A percentile compares a stretch with the other conserved stretches of the same genome.
Conservation (phyloP, 2,113 vertebrate genomes). For the Bolborhynchus lineola region DNA sequence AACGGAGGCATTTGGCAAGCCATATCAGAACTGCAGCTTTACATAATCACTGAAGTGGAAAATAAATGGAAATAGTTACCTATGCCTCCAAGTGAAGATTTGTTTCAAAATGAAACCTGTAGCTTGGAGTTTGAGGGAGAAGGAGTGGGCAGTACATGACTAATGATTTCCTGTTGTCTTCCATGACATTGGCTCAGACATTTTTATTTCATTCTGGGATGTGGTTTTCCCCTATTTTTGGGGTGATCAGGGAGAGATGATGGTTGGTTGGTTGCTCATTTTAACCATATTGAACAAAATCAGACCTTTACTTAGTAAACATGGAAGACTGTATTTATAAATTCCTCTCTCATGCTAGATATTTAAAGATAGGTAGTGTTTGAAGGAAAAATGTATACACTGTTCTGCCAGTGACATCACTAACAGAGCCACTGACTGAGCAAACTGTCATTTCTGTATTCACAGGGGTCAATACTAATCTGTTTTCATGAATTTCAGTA, state of each 20-base stretch:
- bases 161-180: conserved; percentile 16
- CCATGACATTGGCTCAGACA: background rate
- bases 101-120: conserved; percentile 1
- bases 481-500: background rate
- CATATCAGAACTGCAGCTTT: conserved; percentile 43
- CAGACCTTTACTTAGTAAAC: background rate
- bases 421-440: background rate
- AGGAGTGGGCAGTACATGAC: background rate
- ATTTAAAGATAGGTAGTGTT: background rate
- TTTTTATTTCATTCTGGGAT: background rate
- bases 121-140: background rate
- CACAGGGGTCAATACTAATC: background rate
- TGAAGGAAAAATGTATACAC: background rate
- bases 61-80: conserved; percentile 60
- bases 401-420: background rate
- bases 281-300: background rate
- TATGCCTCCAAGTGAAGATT: conserved; percentile 22
- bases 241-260: background rate
- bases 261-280: background rate
- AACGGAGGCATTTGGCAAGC: conserved; percentile 43
- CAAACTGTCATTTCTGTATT: background rate
- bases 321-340: background rate
- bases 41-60: conserved; percentile 35
- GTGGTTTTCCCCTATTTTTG: background rate
- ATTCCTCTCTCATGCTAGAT: background rate